phyloP scores from a whole-genome alignment of 2,797 vertebrate genomes.

The Vultur gryphus region DNA sequence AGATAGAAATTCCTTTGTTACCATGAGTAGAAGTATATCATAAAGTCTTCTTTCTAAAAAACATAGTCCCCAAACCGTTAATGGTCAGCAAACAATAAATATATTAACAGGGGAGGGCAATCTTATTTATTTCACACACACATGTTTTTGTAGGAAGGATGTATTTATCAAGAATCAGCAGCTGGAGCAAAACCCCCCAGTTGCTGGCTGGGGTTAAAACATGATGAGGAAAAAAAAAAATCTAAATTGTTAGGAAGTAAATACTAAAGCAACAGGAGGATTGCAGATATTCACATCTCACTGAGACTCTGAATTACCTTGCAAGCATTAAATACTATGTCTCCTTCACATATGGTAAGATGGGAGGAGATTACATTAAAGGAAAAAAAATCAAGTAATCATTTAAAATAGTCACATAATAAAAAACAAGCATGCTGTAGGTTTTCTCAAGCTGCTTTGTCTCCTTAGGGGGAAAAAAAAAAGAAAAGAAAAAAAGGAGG shows the following conservation, averaged over 20 bases:
- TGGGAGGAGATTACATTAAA: not conserved
- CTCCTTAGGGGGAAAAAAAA: accelerated
- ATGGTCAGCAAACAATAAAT: not conserved
- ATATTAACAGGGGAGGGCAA: not conserved
- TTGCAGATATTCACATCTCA: not conserved
- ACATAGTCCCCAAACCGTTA: not conserved
- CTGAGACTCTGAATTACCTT: not conserved
- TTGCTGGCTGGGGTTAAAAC: too few species aligned
- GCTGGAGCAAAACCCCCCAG: not conserved
- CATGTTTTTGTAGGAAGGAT: not conserved
- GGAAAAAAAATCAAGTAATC: not conserved
- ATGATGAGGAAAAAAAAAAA: not conserved
- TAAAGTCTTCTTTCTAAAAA: not conserved
- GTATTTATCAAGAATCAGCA: not conserved
- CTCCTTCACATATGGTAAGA: not conserved
- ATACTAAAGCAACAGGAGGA: not conserved
- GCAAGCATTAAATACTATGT: not conserved
- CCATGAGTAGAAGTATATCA: not conserved
- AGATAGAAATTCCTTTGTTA: not conserved
- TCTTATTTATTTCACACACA: not conserved
- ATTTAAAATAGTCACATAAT: not conserved
- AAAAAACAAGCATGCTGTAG: not conserved
- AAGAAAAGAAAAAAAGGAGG: accelerated
- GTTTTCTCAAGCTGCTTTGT: not conserved
- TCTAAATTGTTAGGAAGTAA: not conserved